A percentile compares a stretch with the other conserved stretches of the same genome.
phyloP scores from a whole-genome alignment of 2,888 invertebrate species.

The Chrysopilus asiliformis region DNA sequence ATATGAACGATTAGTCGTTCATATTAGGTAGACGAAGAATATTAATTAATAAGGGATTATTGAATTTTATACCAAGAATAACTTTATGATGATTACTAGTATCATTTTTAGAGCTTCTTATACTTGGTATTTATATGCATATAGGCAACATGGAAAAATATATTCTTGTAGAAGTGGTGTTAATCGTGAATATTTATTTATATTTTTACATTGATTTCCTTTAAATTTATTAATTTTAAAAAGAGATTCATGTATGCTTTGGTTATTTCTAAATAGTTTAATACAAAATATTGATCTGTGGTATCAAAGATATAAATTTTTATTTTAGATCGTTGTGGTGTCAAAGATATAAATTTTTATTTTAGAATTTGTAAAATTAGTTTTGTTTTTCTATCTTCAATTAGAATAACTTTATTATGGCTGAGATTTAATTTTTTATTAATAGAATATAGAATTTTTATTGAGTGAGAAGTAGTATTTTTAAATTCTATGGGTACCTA shows the following conservation, averaged over 20 bases:
- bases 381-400: conserved; percentile 39
- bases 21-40: conserved; percentile 46
- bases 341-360: too few species aligned
- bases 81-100: conserved; percentile 53
- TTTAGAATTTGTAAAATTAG: conserved; percentile 41
- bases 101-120: conserved; percentile 51
- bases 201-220: conserved; percentile 48
- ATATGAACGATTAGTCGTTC: conserved; percentile 54
- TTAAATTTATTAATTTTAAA: conserved; percentile 49
- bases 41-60: conserved; percentile 48
- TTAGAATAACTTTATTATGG: conserved; percentile 33
- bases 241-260: conserved; percentile 36
- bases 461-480: conserved; percentile 43
- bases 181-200: conserved; percentile 45
- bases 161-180: conserved; percentile 39
- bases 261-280: conserved; percentile 51
- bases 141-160: conserved; percentile 45
- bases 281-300: conserved; percentile 55
- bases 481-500: conserved; percentile 39
- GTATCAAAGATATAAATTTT: conserved; percentile 42
- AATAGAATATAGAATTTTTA: conserved; percentile 37
- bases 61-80: conserved; percentile 45
- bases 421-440: conserved; percentile 37
- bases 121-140: conserved; percentile 50
- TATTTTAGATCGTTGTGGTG: conserved; percentile 41